Conservation (phyloP, 2,797 vertebrate species). For the Xiphorhynchus erythropygius region DNA sequence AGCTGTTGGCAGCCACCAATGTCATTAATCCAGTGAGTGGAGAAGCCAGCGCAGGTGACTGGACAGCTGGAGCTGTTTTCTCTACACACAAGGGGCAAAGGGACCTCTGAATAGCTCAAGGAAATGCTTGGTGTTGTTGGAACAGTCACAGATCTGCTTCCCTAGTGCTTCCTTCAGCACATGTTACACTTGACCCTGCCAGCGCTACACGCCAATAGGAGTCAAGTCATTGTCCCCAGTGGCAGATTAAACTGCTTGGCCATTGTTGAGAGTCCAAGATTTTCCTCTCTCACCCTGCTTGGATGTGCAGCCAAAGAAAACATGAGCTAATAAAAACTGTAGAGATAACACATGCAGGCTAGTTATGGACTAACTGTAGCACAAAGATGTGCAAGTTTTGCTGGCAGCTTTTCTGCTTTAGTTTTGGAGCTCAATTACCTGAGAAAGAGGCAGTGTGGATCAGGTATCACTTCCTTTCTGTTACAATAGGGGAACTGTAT, state of each 20-base stretch:
- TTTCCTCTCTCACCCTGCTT: constrained; percentile 50
- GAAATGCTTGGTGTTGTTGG: constrained; percentile 32
- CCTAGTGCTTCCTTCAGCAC: constrained; percentile 59
- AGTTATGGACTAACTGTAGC: neutral
- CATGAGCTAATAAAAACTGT: constrained; percentile 36
- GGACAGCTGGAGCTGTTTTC: constrained; percentile 33
- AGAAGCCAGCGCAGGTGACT: constrained; percentile 26
- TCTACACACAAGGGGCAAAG: neutral
- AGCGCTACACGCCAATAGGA: neutral
- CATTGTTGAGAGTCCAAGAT: constrained; percentile 55
- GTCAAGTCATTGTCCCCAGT: constrained; percentile 46
- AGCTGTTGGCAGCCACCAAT: neutral
- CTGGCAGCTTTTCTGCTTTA: neutral
- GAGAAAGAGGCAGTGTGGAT: neutral
- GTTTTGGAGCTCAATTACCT: neutral
- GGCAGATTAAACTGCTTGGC: constrained; percentile 43
- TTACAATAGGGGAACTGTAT: neutral
- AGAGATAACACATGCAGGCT: neutral
- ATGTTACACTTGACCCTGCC: constrained; percentile 32
- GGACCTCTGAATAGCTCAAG: constrained; percentile 47
- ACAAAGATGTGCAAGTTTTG: neutral
- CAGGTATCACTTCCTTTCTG: neutral
- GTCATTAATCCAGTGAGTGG: neutral
- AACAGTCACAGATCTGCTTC: constrained; percentile 1
- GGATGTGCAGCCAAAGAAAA: constrained; percentile 52